These are phyloP conservation scores for Tragelaphus oryx DNA, from an alignment of 2,797 vertebrate species.

Conservation along the genomic window DNA sequence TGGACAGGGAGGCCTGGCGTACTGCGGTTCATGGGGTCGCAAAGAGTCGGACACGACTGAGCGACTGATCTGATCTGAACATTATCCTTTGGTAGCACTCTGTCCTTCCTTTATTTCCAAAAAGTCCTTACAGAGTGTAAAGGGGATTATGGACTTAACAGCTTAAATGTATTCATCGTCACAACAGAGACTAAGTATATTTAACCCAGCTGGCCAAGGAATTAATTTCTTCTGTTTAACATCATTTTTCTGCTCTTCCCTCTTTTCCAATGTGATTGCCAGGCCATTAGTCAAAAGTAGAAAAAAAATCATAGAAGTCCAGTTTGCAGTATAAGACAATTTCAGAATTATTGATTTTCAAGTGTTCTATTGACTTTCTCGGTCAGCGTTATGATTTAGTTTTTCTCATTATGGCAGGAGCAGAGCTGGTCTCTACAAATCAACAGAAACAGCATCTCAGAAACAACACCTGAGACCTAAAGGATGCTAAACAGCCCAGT, in stretches of 20 bases:
- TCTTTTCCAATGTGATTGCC: not conserved
- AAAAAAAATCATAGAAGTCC: conserved; percentile 9
- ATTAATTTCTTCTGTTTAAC: not conserved
- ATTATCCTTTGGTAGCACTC: not conserved
- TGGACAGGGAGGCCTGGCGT: too few species aligned
- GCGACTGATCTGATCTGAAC: not conserved
- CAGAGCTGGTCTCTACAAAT: conserved; percentile 16
- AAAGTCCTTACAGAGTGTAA: not conserved
- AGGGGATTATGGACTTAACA: not conserved
- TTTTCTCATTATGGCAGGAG: not conserved
- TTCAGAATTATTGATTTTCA: conserved; percentile 31
- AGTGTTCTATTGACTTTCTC: not conserved
- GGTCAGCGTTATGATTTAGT: not conserved
- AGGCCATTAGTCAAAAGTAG: not conserved
- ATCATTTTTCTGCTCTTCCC: not conserved
- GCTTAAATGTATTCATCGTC: not conserved
- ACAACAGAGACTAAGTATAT: not conserved
- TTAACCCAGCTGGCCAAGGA: not conserved
- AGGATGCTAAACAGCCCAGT: not conserved
- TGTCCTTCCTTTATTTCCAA: not conserved
- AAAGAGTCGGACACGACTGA: too few species aligned
- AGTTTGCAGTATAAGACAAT: not conserved
- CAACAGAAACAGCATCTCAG: not conserved
- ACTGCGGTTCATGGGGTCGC: too few species aligned
- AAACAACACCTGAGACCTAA: not conserved